Percentiles rank a stretch among this genome's conserved stretches.
phyloP scores from a whole-genome alignment of 2,113 vertebrate species.

The Gnathonemus echidnorhynchus region DNA sequence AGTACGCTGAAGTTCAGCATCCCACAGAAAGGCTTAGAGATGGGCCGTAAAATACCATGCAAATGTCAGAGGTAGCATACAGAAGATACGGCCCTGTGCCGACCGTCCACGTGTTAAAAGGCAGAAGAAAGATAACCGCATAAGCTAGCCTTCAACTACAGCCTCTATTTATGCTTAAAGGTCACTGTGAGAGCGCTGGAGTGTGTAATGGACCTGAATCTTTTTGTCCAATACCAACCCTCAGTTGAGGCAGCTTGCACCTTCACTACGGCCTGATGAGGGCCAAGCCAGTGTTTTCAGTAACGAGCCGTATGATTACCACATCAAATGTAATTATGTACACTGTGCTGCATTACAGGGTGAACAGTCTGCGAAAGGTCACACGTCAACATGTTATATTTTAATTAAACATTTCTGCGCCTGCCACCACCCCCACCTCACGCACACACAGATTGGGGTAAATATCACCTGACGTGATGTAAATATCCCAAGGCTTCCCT shows the following conservation, averaged over 20 bases:
- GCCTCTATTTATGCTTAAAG: not conserved
- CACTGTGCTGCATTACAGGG: not conserved
- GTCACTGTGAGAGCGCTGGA: not conserved
- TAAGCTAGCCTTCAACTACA: not conserved
- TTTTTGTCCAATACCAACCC: not conserved
- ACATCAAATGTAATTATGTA: not conserved
- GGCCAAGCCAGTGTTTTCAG: not conserved
- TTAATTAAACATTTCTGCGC: not conserved
- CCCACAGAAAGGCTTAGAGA: conserved; percentile 6
- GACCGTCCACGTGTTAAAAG: not conserved
- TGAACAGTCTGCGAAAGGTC: not conserved
- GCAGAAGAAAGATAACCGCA: not conserved
- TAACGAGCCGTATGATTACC: not conserved
- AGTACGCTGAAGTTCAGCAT: not conserved
- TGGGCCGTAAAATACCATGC: not conserved
- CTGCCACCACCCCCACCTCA: no score
- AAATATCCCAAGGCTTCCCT: not conserved
- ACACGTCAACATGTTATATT: not conserved
- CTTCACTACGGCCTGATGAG: not conserved
- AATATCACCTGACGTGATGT: not conserved
- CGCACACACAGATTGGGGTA: not conserved
- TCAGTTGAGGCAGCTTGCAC: not conserved
- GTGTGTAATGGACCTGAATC: not conserved
- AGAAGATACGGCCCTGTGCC: not conserved
- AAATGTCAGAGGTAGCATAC: conserved; percentile 7